These are phyloP conservation scores for Lacerta agilis DNA, from an alignment of 2,797 vertebrate species.

Conservation along the genomic window DNA sequence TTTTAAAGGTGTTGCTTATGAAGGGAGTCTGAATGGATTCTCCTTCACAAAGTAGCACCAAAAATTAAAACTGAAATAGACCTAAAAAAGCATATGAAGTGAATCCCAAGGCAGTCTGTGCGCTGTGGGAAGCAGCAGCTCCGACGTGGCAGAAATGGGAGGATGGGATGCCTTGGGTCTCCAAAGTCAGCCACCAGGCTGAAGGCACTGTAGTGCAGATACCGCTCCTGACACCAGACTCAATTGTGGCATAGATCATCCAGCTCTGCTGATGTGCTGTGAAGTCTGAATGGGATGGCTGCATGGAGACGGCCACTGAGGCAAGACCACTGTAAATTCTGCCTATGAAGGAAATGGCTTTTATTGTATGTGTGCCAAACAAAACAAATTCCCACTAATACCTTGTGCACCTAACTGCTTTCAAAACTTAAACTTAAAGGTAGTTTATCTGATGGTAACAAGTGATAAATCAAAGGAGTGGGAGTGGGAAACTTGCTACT, in stretches of 20 bases:
- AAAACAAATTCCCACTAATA: not conserved
- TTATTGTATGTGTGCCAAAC: not conserved
- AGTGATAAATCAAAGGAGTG: not conserved
- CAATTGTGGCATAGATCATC: not conserved
- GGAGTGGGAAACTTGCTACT: not conserved
- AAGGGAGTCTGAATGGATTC: not conserved
- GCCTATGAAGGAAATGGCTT: not conserved
- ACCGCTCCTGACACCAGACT: not conserved
- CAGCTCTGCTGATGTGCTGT: not conserved
- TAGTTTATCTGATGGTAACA: not conserved
- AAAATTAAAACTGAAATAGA: slow-evolving; percentile 1
- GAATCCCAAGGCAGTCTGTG: not conserved
- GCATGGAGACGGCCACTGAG: not conserved
- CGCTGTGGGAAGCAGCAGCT: not conserved
- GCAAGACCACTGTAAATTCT: not conserved
- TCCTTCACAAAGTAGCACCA: no score
- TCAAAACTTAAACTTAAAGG: not conserved
- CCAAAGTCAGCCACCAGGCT: not conserved
- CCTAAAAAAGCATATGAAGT: not conserved
- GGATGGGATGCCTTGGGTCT: not conserved
- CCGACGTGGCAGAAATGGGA: not conserved
- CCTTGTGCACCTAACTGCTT: not conserved
- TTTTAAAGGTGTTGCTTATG: no score
- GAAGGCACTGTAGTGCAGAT: not conserved
- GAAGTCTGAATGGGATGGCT: not conserved